Evolutionary conservation across 2,113 vertebrate species (phyloP).

Genomic region (Dicrurus megarhynchus): DNA sequence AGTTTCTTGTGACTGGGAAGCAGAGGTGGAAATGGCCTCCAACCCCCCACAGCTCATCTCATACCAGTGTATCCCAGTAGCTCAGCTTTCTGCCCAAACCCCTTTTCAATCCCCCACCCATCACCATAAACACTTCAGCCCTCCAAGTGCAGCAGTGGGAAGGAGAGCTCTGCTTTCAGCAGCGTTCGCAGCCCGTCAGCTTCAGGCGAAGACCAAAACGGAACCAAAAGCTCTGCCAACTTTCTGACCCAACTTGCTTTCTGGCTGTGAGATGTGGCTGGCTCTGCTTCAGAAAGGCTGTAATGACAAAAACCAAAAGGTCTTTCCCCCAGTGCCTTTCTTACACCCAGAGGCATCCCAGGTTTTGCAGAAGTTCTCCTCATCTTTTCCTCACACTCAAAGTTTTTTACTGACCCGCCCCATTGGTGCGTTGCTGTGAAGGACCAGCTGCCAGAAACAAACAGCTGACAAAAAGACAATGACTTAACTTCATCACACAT

Average conservation of each 20-base stretch:
- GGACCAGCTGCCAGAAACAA: neutral
- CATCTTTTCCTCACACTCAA: neutral
- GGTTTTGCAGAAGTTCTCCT: neutral
- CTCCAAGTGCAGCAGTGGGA: neutral
- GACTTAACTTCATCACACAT: neutral
- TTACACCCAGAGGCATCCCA: neutral
- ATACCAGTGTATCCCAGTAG: neutral
- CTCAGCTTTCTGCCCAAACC: neutral
- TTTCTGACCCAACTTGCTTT: neutral
- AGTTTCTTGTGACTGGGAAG: neutral
- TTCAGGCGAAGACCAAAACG: neutral
- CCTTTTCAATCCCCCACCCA: neutral
- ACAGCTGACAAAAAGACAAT: neutral
- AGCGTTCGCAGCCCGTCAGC: neutral
- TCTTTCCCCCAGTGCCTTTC: neutral
- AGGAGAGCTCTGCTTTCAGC: neutral
- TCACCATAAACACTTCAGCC: neutral
- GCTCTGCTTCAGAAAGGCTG: neutral
- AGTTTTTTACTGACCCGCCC: neutral
- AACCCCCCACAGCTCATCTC: accelerated
- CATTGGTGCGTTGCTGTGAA: neutral
- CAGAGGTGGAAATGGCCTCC: neutral
- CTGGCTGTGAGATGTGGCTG: neutral
- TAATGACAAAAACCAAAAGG: neutral
- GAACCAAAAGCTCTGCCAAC: neutral